Base-by-base conservation (phyloP, 2,888 invertebrate species). In the Athrips mouffetella region DNA sequence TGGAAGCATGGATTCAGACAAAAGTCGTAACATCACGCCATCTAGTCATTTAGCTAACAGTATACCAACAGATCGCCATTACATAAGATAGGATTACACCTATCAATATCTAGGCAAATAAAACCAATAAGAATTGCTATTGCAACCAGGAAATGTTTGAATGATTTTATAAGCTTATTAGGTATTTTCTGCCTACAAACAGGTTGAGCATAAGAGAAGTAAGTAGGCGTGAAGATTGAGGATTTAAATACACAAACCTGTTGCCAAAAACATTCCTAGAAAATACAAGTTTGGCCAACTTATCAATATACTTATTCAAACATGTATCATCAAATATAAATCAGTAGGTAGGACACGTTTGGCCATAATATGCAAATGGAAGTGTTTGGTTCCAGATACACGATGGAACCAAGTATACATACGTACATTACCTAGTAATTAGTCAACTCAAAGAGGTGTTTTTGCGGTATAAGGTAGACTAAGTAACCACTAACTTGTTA, bases 361-460 rank as follows among this genome's bases (percentile, higher is more conserved):
- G n/a, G 11, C 31, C 20, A 33, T 35, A 53, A 33, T 56, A 59
- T 65, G 67, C 53, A 58, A 65, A 62, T 56, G 46, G 60, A 54
- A 45, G 20, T 39, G 51, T 44, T 60, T 46, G 62, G 65, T 63
- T 57, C 65, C 60, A 62, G 61, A 64, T 53, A 67, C 65, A 51
- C n/a, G 54, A 50, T 45, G 60, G 61, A 61, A 65, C 65, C 31
- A 21, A 42, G 21, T n/a, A 20, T 29, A 21, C 4, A 3, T 37
- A 21, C 42, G 13, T 15, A 45, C 25, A 27, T 18, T n/a, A 23
- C 11, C 23, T 23, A 10, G 20, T 13, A 23, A 45, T 31, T 44
- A 29, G 33, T 31, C 45, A 23, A 21, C 31, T 15, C 45, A 25
- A 18, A 13, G 20, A 13, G 20, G 20, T 18, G 16, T 21, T 21